Evolutionary conservation across 2,888 invertebrate species (phyloP).

Genomic region (Leucania comma): DNA sequence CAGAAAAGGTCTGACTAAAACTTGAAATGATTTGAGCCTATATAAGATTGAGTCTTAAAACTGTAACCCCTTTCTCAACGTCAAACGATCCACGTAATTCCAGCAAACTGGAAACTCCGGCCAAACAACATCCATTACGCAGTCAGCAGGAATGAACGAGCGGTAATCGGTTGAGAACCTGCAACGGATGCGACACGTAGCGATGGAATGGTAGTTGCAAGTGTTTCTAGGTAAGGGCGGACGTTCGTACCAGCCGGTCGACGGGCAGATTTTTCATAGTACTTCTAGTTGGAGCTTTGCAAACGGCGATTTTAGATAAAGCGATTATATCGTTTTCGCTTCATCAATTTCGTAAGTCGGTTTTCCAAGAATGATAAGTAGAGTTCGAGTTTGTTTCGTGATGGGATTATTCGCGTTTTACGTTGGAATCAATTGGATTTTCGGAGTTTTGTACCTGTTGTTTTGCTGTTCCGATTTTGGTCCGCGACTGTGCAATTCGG

Average conservation of each 20-base stretch:
- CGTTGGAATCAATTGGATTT: constrained; percentile 21
- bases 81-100: constrained; percentile 59
- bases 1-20: constrained; percentile 47
- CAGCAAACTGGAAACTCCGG: constrained; percentile 62
- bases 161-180: constrained; percentile 59
- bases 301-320: constrained; percentile 54
- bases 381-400: constrained; percentile 41
- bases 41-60: constrained; percentile 66
- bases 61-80: constrained; percentile 53
- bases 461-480: constrained; percentile 11
- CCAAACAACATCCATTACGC: constrained; percentile 65
- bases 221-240: constrained; percentile 49
- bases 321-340: constrained; percentile 46
- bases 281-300: constrained; percentile 49
- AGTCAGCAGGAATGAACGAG: constrained; percentile 52
- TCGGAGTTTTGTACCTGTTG: constrained; percentile 6
- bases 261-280: constrained; percentile 57
- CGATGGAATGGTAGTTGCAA: constrained; percentile 52
- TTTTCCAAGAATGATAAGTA: constrained; percentile 40
- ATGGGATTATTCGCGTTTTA: constrained; percentile 17
- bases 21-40: constrained; percentile 54
- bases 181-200: constrained; percentile 64
- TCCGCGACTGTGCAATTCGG: not conserved
- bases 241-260: constrained; percentile 39
- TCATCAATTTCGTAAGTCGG: constrained; percentile 45